Evolutionary conservation across 2,113 vertebrate genomes (phyloP).

Genomic region (Otis tarda): DNA sequence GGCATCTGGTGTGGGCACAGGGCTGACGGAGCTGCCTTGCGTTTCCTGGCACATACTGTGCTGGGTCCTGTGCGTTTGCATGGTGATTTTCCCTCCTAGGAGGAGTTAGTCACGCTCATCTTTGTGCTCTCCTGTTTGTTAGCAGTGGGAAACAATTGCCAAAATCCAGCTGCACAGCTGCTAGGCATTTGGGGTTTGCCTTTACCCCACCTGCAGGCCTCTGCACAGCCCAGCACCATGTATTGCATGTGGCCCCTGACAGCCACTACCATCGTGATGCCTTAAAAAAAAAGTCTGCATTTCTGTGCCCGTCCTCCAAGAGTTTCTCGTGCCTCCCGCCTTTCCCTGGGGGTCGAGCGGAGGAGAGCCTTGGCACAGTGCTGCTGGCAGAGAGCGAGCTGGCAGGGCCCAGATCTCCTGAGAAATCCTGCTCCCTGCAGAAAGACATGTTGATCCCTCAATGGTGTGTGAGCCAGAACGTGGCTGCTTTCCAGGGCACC

Average conservation of each 20-base stretch:
- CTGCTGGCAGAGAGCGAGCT: neutral
- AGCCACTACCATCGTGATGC: neutral
- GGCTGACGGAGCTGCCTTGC: neutral
- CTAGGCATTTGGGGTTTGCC: neutral
- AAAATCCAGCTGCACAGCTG: neutral
- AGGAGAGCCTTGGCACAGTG: neutral
- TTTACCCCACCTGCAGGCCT: neutral
- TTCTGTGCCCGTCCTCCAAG: neutral
- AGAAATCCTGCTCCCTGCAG: neutral
- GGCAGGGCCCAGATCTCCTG: neutral
- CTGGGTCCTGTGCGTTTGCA: accelerated
- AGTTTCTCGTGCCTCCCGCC: neutral
- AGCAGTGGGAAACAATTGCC: neutral
- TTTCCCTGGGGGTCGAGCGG: neutral
- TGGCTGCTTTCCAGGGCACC: neutral
- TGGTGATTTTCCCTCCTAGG: neutral
- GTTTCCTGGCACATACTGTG: neutral
- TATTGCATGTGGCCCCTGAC: neutral
- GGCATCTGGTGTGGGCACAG: neutral
- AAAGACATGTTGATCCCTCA: neutral
- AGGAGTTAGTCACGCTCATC: neutral
- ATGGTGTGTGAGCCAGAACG: neutral
- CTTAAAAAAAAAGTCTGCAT: neutral
- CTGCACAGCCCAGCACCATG: neutral
- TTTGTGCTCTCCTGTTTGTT: neutral